Conservation (phyloP, 2,888 invertebrate genomes). For the Cheilosia urbana region DNA sequence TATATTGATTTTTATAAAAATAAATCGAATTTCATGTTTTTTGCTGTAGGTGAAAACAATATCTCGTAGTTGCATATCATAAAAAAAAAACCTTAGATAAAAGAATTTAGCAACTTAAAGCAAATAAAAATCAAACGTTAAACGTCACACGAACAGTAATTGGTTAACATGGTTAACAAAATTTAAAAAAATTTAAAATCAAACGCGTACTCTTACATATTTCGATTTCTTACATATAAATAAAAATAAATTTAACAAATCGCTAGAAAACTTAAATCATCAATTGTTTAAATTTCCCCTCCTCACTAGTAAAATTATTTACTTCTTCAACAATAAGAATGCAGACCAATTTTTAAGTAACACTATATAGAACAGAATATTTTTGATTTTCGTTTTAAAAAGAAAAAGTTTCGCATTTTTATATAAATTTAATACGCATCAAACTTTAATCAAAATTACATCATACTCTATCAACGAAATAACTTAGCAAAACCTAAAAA, state of each 20-base stretch:
- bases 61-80: constrained; percentile 72
- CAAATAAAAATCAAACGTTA: constrained; percentile 15
- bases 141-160: constrained; percentile 55
- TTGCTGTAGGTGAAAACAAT: constrained; percentile 39
- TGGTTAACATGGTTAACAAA: constrained; percentile 59
- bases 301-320: constrained; percentile 5
- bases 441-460: constrained; percentile 58
- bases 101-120: constrained; percentile 41
- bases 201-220: constrained; percentile 18
- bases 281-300: background rate
- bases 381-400: constrained; percentile 25
- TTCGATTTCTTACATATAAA: constrained; percentile 37
- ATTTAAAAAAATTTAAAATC: constrained; percentile 1
- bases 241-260: constrained; percentile 10
- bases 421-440: constrained; percentile 45
- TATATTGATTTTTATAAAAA: constrained; percentile 40
- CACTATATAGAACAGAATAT: constrained; percentile 63
- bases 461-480: constrained; percentile 68
- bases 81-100: constrained; percentile 39
- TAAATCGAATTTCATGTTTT: constrained; percentile 17
- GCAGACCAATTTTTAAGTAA: constrained; percentile 75
- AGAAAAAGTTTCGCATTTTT: constrained; percentile 68
- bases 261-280: background rate
- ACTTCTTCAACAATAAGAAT: constrained; percentile 42
- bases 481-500: constrained; percentile 18